phyloP scores from a whole-genome alignment of 2,888 invertebrate genomes.

The Sphaeridia pumilis region DNA sequence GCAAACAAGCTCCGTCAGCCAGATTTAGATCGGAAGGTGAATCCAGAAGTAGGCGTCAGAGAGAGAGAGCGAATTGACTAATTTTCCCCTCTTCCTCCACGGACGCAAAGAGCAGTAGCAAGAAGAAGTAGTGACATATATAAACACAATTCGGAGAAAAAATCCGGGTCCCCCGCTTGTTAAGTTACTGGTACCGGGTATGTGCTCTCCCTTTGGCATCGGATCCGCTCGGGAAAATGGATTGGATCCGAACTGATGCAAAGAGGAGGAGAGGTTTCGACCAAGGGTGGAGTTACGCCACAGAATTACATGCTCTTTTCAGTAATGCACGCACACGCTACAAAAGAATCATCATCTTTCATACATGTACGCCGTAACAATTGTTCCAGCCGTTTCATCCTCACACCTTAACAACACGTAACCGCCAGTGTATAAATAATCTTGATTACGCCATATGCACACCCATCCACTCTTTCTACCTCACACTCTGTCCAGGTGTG shows the following conservation, averaged over 20 bases:
- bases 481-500: too few relatives aligned
- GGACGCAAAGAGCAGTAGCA: neutral
- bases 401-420: too few relatives aligned
- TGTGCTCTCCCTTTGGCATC: neutral
- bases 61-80: conserved; percentile 2
- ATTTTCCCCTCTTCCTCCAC: neutral
- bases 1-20: neutral
- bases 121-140: neutral
- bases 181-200: neutral
- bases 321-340: too few relatives aligned
- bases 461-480: too few relatives aligned
- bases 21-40: neutral
- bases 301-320: neutral
- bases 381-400: too few relatives aligned
- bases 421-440: too few relatives aligned
- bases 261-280: conserved; percentile 36
- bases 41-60: neutral
- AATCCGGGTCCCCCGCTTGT: neutral
- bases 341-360: too few relatives aligned
- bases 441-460: too few relatives aligned
- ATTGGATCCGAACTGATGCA: conserved; percentile 33
- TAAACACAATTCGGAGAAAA: neutral
- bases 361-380: too few relatives aligned
- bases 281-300: conserved; percentile 27
- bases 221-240: conserved; percentile 24